Percentiles rank a stretch among this genome's conserved stretches.
Evolutionary conservation across 2,113 vertebrate genomes (phyloP).

Genomic region (Oxygymnocypris stewartii): DNA sequence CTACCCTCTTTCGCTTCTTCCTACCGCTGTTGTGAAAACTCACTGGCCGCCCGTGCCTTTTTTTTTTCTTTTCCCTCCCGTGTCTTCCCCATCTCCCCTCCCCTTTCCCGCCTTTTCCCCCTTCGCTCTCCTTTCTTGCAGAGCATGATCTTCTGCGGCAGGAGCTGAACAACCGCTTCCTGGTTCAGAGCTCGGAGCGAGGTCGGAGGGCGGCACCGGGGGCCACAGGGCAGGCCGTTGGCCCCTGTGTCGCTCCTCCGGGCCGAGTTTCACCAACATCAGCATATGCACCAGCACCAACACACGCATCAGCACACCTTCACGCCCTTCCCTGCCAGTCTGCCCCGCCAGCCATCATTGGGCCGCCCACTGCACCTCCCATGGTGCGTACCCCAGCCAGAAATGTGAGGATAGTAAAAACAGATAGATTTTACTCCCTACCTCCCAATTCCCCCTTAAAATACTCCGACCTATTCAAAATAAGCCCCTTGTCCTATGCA

Average conservation of each 20-base stretch:
- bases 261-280: slow-evolving; percentile 99
- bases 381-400: slow-evolving; percentile 94
- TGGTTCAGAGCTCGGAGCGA: slow-evolving; percentile 97
- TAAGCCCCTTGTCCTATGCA: background rate
- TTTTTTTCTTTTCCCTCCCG: slow-evolving; percentile 70
- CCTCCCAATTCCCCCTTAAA: slow-evolving; percentile 56
- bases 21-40: slow-evolving; percentile 89
- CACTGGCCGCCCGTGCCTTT: slow-evolving; percentile 88
- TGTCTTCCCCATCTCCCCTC: slow-evolving; percentile 60
- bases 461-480: slow-evolving; percentile 26
- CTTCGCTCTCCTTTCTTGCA: slow-evolving; percentile 82
- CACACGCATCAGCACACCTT: slow-evolving; percentile 99
- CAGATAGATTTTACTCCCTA: slow-evolving; percentile 59
- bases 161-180: slow-evolving; percentile 99
- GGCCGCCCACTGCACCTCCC: slow-evolving; percentile 89
- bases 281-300: slow-evolving; percentile 98
- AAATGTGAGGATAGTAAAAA: slow-evolving; percentile 96
- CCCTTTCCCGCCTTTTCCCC: slow-evolving; percentile 74
- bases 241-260: slow-evolving; percentile 92
- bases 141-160: slow-evolving; percentile 99
- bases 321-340: slow-evolving; percentile 91
- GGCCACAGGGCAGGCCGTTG: slow-evolving; percentile 80
- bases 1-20: slow-evolving; percentile 83
- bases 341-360: slow-evolving; percentile 90
- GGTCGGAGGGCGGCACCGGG: slow-evolving; percentile 73